phyloP scores from a whole-genome alignment of 2,888 invertebrate species.

The Tryphoninae sp. region DNA sequence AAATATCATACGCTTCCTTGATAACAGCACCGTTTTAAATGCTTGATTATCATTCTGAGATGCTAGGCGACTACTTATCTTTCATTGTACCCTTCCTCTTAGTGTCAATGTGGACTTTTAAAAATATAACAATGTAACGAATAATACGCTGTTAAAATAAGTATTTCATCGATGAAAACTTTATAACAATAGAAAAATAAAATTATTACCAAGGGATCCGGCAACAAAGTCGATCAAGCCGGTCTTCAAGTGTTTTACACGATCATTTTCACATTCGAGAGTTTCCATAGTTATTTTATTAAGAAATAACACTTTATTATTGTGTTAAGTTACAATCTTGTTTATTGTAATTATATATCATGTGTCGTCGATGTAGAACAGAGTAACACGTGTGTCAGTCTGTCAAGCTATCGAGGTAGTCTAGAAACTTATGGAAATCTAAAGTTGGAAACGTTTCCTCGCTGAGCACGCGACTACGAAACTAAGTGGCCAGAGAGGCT shows the following conservation, averaged over 20 bases:
- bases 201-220: constrained; percentile 88
- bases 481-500: constrained; percentile 14
- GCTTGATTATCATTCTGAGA: no score
- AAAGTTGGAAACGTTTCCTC: not conserved
- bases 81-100: not conserved
- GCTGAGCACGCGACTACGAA: constrained; percentile 15
- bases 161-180: not conserved
- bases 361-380: constrained; percentile 1
- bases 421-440: constrained; percentile 13
- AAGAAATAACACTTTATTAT: not conserved
- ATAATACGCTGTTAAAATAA: not conserved
- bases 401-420: constrained; percentile 50
- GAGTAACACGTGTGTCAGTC: constrained; percentile 52
- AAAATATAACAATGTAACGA: not conserved
- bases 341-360: constrained; percentile 14
- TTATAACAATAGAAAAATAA: constrained; percentile 20
- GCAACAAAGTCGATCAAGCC: constrained; percentile 91
- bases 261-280: constrained; percentile 59
- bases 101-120: not conserved
- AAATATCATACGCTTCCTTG: not conserved
- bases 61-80: not conserved
- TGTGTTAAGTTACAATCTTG: not conserved
- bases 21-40: not conserved
- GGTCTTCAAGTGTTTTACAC: constrained; percentile 82
- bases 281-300: constrained; percentile 69